phyloP scores from a whole-genome alignment of 2,113 vertebrate genomes.

The Rhynchomys soricoides region DNA sequence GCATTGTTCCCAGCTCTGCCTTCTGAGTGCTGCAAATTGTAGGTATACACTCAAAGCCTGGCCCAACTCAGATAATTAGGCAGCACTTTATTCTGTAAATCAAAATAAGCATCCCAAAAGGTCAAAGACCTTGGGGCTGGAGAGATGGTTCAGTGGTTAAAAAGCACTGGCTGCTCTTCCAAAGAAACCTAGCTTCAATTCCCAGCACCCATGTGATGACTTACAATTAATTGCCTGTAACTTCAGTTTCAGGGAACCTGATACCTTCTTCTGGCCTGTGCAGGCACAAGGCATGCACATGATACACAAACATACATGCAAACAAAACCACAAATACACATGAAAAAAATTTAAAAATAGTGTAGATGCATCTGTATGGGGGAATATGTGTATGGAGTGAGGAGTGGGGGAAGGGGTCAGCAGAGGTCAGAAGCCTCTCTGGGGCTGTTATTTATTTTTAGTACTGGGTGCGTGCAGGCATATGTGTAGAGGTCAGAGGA shows the following conservation, averaged over 20 bases:
- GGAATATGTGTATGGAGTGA: not conserved
- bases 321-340: not conserved
- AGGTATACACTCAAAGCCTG: not conserved
- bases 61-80: not conserved
- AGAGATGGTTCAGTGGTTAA: not conserved
- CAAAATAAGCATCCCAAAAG: not conserved
- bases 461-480: not conserved
- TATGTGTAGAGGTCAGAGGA: not conserved
- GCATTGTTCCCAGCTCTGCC: not conserved
- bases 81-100: not conserved
- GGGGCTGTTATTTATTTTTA: not conserved
- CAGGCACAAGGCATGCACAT: not conserved
- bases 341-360: not conserved
- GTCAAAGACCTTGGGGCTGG: not conserved
- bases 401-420: too few species aligned
- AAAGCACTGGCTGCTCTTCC: not conserved
- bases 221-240: not conserved
- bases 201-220: not conserved
- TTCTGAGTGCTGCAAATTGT: not conserved
- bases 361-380: not conserved
- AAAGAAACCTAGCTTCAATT: not conserved
- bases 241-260: not conserved
- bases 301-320: not conserved
- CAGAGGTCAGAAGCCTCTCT: not conserved
- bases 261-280: not conserved